Percentiles rank a stretch among this genome's conserved stretches.
These are phyloP conservation scores for Discoglossus pictus DNA, from an alignment of 2,797 vertebrate genomes.

Conservation along the genomic window DNA sequence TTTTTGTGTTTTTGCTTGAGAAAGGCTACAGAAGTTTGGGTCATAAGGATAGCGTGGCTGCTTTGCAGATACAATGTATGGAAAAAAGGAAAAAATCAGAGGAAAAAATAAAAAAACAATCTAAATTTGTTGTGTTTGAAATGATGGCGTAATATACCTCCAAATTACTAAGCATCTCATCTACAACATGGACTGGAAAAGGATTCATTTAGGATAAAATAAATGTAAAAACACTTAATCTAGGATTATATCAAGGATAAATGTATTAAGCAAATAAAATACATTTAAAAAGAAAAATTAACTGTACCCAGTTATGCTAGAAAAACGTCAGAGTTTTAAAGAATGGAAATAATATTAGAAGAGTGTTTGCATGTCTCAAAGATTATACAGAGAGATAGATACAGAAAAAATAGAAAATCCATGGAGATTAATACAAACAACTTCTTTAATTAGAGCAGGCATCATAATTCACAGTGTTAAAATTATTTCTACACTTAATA, in stretches of 20 bases:
- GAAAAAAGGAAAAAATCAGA: too few relatives aligned
- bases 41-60: too few relatives aligned
- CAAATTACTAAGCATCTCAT: too few relatives aligned
- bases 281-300: conserved; percentile 40
- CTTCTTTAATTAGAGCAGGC: conserved; percentile 58
- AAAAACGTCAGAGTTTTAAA: conserved; percentile 15
- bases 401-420: conserved; percentile 41
- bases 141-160: too few relatives aligned
- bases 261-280: conserved; percentile 39
- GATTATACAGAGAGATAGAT: conserved; percentile 8
- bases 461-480: conserved; percentile 52
- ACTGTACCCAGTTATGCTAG: conserved; percentile 10
- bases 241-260: conserved; percentile 3
- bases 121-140: too few relatives aligned
- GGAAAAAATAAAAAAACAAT: too few relatives aligned
- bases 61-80: too few relatives aligned
- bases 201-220: conserved; percentile 2
- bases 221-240: not conserved
- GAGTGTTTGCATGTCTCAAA: not conserved
- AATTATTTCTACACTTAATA: conserved; percentile 58
- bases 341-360: not conserved
- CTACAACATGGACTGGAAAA: too few relatives aligned
- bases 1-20: too few relatives aligned
- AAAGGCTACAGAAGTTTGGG: too few relatives aligned
- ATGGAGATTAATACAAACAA: conserved; percentile 44